Evolutionary conservation across 2,113 vertebrate genomes (phyloP).

Genomic region (Crypturellus undulatus): DNA sequence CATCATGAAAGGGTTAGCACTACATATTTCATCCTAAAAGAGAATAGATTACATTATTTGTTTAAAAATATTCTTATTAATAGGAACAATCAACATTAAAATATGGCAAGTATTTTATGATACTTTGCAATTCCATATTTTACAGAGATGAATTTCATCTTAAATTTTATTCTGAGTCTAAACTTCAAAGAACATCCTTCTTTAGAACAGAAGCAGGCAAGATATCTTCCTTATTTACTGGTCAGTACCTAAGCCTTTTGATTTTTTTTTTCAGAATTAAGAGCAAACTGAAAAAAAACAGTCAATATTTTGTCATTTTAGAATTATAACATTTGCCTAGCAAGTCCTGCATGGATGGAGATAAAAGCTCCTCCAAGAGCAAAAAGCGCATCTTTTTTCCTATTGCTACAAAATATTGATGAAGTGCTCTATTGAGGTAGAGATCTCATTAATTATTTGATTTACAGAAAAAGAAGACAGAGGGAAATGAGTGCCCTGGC

Average conservation of each 20-base stretch:
- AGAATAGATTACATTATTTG: neutral
- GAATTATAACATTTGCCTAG: slow-evolving; percentile 72
- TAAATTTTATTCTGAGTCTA: neutral
- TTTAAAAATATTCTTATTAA: neutral
- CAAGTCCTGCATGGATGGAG: slow-evolving; percentile 64
- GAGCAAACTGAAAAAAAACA: slow-evolving; percentile 52
- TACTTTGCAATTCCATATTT: neutral
- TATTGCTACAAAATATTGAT: slow-evolving; percentile 83
- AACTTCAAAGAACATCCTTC: neutral
- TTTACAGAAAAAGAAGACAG: slow-evolving; percentile 83
- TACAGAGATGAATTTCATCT: neutral
- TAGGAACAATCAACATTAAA: neutral
- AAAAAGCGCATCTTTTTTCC: slow-evolving; percentile 66
- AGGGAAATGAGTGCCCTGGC: slow-evolving; percentile 84
- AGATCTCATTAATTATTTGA: slow-evolving; percentile 92
- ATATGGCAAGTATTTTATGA: neutral
- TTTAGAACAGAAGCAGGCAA: neutral
- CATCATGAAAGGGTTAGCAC: neutral
- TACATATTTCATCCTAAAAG: neutral
- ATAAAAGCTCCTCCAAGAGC: slow-evolving; percentile 78
- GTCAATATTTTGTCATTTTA: slow-evolving; percentile 83
- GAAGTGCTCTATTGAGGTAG: slow-evolving; percentile 79
- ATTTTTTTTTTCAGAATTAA: slow-evolving; percentile 56
- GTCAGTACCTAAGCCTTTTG: slow-evolving; percentile 4
- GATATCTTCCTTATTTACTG: neutral